Evolutionary conservation across 2,888 invertebrate species (phyloP).

Genomic region (Athalia circularis): DNA sequence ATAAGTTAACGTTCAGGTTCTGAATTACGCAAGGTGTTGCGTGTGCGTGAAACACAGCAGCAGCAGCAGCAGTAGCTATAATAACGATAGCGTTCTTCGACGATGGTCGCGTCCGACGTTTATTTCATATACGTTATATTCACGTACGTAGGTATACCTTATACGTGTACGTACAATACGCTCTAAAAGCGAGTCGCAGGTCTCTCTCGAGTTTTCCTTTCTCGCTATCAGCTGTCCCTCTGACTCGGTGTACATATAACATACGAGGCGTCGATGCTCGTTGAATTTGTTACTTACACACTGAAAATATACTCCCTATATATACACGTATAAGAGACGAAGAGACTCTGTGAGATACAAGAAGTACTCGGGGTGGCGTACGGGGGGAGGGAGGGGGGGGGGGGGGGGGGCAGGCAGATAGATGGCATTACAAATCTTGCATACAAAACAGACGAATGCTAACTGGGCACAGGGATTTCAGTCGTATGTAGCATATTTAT

Average conservation of each 20-base stretch:
- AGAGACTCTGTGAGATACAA: slow-evolving; percentile 20
- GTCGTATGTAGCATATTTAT: not conserved
- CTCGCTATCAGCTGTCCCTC: slow-evolving; percentile 17
- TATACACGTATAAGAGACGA: not conserved
- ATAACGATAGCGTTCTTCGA: slow-evolving; percentile 22
- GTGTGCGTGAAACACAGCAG: slow-evolving; percentile 42
- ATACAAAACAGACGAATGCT: slow-evolving; percentile 39
- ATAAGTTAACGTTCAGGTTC: slow-evolving; percentile 21
- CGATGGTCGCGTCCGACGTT: not conserved
- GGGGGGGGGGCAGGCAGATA: slow-evolving; percentile 28
- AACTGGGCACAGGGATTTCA: slow-evolving; percentile 20
- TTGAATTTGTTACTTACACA: slow-evolving; percentile 12
- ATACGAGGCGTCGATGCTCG: not conserved
- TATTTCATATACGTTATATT: too few relatives aligned
- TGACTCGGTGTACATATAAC: slow-evolving; percentile 1
- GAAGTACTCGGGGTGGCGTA: slow-evolving; percentile 29
- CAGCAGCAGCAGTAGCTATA: too few relatives aligned
- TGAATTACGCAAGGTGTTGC: slow-evolving; percentile 25
- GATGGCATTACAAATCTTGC: slow-evolving; percentile 44
- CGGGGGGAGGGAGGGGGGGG: slow-evolving; percentile 22
- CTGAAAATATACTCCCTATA: not conserved
- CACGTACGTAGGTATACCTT: too few relatives aligned
- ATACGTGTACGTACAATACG: too few relatives aligned
- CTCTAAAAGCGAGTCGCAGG: too few relatives aligned
- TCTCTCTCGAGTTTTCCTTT: slow-evolving; percentile 34